Evolutionary conservation across 1,140 invertebrate species (phyloP).

Genomic region (Drosophila pandora): DNA sequence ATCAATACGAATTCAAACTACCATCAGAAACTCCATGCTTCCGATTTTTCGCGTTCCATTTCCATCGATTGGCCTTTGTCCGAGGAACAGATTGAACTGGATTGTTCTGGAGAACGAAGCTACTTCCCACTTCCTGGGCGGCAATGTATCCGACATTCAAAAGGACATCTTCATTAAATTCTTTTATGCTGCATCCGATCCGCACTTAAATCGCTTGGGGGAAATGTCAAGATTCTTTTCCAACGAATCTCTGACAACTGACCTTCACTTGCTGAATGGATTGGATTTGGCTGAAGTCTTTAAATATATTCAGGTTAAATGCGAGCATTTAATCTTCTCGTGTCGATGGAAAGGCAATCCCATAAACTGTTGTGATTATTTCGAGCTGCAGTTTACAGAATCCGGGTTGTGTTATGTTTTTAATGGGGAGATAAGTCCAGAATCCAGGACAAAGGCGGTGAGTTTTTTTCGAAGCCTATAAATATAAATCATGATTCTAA

Average conservation of each 20-base stretch:
- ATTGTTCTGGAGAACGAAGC: slow-evolving; percentile 36
- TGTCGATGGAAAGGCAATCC: slow-evolving; percentile 55
- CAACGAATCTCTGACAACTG: slow-evolving; percentile 27
- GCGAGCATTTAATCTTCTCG: slow-evolving; percentile 43
- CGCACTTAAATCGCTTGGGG: slow-evolving; percentile 42
- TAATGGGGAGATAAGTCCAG: slow-evolving; percentile 54
- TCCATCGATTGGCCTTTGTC: slow-evolving; percentile 66
- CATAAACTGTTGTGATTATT: slow-evolving; percentile 68
- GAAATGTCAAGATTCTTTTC: slow-evolving; percentile 43
- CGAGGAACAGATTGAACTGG: slow-evolving; percentile 60
- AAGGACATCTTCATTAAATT: slow-evolving; percentile 60
- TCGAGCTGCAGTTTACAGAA: slow-evolving; percentile 68
- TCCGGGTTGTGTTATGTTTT: slow-evolving; percentile 69
- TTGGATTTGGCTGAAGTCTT: slow-evolving; percentile 57
- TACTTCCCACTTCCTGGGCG: slow-evolving; percentile 52
- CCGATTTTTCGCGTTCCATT: slow-evolving; percentile 64
- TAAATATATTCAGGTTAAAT: slow-evolving; percentile 29
- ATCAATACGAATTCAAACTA: slow-evolving; percentile 61
- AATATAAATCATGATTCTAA: not conserved
- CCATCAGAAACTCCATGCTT: slow-evolving; percentile 63
- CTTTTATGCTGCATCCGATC: slow-evolving; percentile 41
- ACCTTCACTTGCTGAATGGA: slow-evolving; percentile 32
- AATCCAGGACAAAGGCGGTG: slow-evolving; percentile 29
- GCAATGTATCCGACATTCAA: slow-evolving; percentile 27
- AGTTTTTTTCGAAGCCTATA: not conserved